Base-by-base conservation (phyloP, 2,888 invertebrate species). In the Drosophila putrida region DNA sequence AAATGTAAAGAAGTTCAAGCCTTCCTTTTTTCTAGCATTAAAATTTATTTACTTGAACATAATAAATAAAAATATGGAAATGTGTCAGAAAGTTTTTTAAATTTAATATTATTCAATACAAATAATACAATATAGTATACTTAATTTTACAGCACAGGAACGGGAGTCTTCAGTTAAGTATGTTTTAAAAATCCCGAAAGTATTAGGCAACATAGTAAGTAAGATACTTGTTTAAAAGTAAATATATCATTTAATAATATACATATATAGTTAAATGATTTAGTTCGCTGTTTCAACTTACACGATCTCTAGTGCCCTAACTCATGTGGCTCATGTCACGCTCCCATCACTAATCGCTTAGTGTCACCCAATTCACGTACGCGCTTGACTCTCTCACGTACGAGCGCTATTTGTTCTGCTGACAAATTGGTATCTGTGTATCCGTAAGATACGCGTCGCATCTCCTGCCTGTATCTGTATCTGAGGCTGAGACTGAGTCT, bases 331-430 rank as follows among this genome's bases (percentile, higher is more conserved):
- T 58, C 58, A 31, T 49, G 58, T 49, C 58, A 59, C 58, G 58
- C 13, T 47, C n/a, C n/a, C 58, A 59, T 59, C 58, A 6, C 58
- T 59, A 49, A 38, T 28, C 33, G 31, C 35, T 53, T 39, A 20
- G 58, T 78, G 88, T 83, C 88, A 89, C 83, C 83, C 89, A 89
- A 70, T 83, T 83, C 83, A 83, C 83, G 83, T 83, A 89, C 87
- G 63, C 70, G 75, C 77, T 57, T 57, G 66, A 78, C 73, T 74
- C 75, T 72, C 76, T 68, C 85, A 85, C 85, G 85, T 85, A 85
- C 89, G 53, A 59, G n/a, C 54, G 74, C 88, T 83, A 85, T 85
- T 85, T 85, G 88, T 85, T 75, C 75, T 55, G 51, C 72, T 85
- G 89, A 85, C 85, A 85, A 85, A 89, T 89, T 80, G 86, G 82